Evolutionary conservation across 2,888 invertebrate genomes (phyloP), one percentile per base, ranked within the genome.

Genomic region (Gryllus longicercus): DNA sequence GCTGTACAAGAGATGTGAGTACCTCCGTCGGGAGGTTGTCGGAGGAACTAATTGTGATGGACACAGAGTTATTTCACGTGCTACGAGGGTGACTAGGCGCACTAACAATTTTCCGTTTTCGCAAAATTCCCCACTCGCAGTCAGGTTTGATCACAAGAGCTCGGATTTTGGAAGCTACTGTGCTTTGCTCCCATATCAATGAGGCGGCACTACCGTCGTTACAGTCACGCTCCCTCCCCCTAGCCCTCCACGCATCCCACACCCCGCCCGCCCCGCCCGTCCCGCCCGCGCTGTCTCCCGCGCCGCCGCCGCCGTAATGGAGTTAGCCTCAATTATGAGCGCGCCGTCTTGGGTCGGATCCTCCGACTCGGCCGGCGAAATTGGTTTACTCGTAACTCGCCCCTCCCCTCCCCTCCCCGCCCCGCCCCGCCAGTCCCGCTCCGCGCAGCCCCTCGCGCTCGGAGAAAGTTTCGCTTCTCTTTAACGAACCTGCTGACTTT

Each of bases 261-360:
- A 25, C 25, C 25, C 25, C 25, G 2, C 3, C 25, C 25, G 2
- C 5, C 38, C 38, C 63, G n/a, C 14, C 14, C 63, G 1, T 16
- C 63, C 63, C 63, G 1, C 63, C 63, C 63, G 8, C 63, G n/a
- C 63, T n/a, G 14, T 63, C 63, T 4, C 63, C 63, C 63, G n/a
- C 63, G 63, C n/a, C 63, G 63, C n/a, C n/a, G 16, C 63, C 63
- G 63, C 63, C 14, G 63, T 63, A 63, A 63, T n/a, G 63, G 63
- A 63, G 63, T 63, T 63, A 63, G 63, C 63, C 63, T 63, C 63
- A 63, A 63, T 63, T 63, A 63, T 63, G 63, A 63, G 16, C 63
- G 63, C 63, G 63, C 63, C 63, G 63, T 63, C 63, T 63, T 63
- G 63, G 63, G 63, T 63, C 16, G 63, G 16, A 16, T 63, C 63